Evolutionary conservation across 2,888 invertebrate genomes (phyloP).

Genomic region (Mythimna ferrago): DNA sequence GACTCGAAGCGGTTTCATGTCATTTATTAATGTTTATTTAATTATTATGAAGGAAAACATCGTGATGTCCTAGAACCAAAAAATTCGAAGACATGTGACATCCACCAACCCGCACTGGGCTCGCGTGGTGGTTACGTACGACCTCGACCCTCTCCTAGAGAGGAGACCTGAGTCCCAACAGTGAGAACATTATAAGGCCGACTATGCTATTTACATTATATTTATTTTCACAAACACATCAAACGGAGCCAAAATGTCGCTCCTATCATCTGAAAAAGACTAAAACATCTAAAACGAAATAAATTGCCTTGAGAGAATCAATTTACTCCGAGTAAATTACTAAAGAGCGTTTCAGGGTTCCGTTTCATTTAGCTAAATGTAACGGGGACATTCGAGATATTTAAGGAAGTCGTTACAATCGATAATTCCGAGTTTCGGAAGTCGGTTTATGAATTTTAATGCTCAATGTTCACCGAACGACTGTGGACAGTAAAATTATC

Average conservation of each 20-base stretch:
- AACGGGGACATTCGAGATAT: constrained; percentile 17
- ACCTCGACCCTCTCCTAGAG: too few species aligned
- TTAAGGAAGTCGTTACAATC: constrained; percentile 38
- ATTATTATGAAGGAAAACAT: too few species aligned
- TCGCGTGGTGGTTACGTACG: too few species aligned
- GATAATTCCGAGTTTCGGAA: constrained; percentile 31
- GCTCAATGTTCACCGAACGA: constrained; percentile 7
- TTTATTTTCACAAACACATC: neutral
- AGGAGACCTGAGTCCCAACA: too few species aligned
- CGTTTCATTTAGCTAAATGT: constrained; percentile 10
- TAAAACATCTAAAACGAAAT: constrained; percentile 12
- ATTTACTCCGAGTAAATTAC: constrained; percentile 23
- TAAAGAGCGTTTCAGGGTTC: constrained; percentile 7
- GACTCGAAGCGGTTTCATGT: too few species aligned
- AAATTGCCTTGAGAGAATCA: constrained; percentile 26
- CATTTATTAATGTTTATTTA: neutral
- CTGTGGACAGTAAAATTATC: constrained; percentile 26
- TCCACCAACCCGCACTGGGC: too few species aligned
- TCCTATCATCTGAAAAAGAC: neutral
- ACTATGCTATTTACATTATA: too few species aligned
- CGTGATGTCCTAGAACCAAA: too few species aligned
- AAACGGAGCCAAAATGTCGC: neutral
- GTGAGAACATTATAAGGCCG: too few species aligned
- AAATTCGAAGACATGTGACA: too few species aligned
- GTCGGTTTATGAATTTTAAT: constrained; percentile 47